Base-by-base conservation (phyloP, 2,797 vertebrate genomes). In the Lemur catta region DNA sequence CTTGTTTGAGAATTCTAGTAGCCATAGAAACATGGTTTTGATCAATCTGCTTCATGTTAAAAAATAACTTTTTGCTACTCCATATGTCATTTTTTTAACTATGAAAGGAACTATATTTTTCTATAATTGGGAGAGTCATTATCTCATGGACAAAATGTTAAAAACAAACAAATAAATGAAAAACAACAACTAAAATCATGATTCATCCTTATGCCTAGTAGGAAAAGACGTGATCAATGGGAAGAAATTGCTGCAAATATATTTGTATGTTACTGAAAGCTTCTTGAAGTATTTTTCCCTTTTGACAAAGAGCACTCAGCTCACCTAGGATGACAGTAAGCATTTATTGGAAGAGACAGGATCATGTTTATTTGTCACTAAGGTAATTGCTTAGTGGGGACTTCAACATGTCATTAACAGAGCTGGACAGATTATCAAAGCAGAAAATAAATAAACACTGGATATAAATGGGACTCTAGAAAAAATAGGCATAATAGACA, bases 1-100 rank as follows among this genome's bases (percentile, higher is more conserved):
- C 88, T 97, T 17, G 82, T 94, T 97, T 65, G 91, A 89, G 81
- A 97, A 97, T 3, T 18, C 80, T 9, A 41, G 98, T 97, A 97
- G 57, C 89, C 95, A 96, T 98, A 97, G 97, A 95, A 97, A 98
- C 85, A 1, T 6, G 48, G 0, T 79, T 3, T 3, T 76, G 67
- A 91, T 94, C 95, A 96, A 95, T 89, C 81, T 97, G 95, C 41
- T 92, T 91, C 61, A 79, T 88, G 82, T 75, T 95, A 71, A 82
- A 79, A 97, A 97, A 93, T 92, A 84, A 87, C 6, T 61, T 92
- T 86, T 87, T 90, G 26, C 57, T 69, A 79, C 72, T 41, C 5
- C 63, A 69, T 94, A 14, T 17, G 38, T 71, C 41, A 93, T 67
- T 87, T 85, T 80, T 93, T 18, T 28, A 69, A 65, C 65, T 4